These are phyloP conservation scores for Puma concolor DNA, from an alignment of 2,113 vertebrate species.

Conservation along the genomic window DNA sequence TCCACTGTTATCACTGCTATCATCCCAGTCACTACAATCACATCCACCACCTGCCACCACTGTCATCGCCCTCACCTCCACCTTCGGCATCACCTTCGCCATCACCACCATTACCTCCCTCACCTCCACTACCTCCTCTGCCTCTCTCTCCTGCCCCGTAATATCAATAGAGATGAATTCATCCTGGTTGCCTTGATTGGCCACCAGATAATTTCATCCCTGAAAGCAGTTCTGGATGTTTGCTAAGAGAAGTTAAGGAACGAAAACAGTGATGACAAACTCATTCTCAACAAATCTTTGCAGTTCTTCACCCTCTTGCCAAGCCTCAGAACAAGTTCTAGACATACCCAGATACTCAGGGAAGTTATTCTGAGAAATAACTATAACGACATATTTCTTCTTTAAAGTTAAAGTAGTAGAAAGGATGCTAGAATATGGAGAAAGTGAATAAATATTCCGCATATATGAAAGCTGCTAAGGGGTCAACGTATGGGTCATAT, in stretches of 20 bases:
- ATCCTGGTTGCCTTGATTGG: neutral
- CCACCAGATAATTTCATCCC: neutral
- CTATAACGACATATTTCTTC: neutral
- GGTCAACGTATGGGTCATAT: neutral
- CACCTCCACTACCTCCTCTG: neutral
- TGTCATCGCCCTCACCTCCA: neutral
- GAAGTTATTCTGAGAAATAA: slow-evolving; percentile 14
- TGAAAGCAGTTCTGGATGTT: neutral
- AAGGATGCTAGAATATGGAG: neutral
- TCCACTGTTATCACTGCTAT: neutral
- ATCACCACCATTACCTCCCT: neutral
- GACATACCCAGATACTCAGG: neutral
- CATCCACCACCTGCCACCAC: neutral
- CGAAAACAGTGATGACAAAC: neutral
- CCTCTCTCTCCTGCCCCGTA: neutral
- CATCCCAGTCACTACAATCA: neutral
- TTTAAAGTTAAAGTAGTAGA: neutral
- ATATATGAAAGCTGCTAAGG: neutral
- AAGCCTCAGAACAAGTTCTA: slow-evolving; percentile 1
- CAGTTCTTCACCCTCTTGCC: neutral
- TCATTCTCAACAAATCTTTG: neutral
- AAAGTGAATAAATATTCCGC: neutral
- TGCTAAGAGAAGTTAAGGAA: neutral
- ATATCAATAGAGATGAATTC: neutral
- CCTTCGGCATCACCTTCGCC: neutral